Percentiles rank a stretch among this genome's conserved stretches.
These are phyloP conservation scores for Centropus bengalensis DNA, from an alignment of 2,113 vertebrate genomes.

Conservation along the genomic window DNA sequence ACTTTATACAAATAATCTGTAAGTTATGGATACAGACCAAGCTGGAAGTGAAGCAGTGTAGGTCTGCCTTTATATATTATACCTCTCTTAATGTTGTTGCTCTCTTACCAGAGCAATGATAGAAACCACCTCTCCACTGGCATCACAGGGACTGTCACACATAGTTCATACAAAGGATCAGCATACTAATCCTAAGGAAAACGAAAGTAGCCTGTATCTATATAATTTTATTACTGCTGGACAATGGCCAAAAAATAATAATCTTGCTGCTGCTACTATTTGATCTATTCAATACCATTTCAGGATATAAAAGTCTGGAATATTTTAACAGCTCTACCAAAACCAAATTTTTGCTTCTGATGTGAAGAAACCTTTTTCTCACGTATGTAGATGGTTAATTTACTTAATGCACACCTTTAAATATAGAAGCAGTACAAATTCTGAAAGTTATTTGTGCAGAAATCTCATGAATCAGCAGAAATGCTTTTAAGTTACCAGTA, in stretches of 20 bases:
- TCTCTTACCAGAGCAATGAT: not conserved
- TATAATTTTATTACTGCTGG: not conserved
- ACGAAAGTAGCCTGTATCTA: not conserved
- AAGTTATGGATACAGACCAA: not conserved
- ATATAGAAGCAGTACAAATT: not conserved
- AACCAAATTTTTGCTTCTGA: not conserved
- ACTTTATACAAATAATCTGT: not conserved
- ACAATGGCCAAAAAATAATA: not conserved
- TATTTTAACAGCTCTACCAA: not conserved
- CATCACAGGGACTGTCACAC: not conserved
- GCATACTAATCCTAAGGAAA: not conserved
- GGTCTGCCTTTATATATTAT: not conserved
- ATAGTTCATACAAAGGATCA: not conserved
- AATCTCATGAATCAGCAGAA: not conserved
- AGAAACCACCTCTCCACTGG: not conserved
- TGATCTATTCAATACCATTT: not conserved
- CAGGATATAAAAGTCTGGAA: not conserved
- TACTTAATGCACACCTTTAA: not conserved
- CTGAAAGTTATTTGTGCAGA: not conserved
- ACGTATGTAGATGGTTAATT: not conserved
- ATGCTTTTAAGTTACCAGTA: not conserved
- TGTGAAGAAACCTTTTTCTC: not conserved
- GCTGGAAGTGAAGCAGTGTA: not conserved
- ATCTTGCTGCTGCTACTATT: not conserved
- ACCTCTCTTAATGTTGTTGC: not conserved